A percentile compares a stretch with the other conserved stretches of the same genome.
phyloP scores from a whole-genome alignment of 1,140 invertebrate genomes.

The Daktulosphaira vitifoliae region DNA sequence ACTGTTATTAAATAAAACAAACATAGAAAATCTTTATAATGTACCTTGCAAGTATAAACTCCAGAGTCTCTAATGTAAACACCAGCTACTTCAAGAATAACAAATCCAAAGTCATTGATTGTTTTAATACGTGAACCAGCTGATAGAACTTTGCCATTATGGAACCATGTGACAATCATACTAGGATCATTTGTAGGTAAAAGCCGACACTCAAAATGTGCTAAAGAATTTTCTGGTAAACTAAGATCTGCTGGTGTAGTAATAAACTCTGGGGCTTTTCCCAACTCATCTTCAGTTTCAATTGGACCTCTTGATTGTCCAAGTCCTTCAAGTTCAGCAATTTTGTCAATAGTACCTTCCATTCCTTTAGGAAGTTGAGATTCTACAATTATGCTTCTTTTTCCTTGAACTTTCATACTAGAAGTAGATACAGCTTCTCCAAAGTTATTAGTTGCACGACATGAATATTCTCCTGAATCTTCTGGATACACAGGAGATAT shows the following conservation, averaged over 20 bases:
- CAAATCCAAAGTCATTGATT: conserved; percentile 88
- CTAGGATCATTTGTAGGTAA: conserved; percentile 84
- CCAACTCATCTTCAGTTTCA: conserved; percentile 68
- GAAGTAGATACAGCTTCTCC: conserved; percentile 90
- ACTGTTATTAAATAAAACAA: too few species aligned
- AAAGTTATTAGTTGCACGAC: conserved; percentile 78
- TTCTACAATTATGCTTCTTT: conserved; percentile 82
- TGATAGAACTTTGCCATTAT: conserved; percentile 83
- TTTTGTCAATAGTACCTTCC: conserved; percentile 86
- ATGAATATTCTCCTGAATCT: conserved; percentile 88
- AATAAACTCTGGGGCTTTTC: conserved; percentile 85
- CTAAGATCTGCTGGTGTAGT: conserved; percentile 76
- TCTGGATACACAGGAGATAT: conserved; percentile 91
- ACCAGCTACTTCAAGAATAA: conserved; percentile 81
- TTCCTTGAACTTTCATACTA: conserved; percentile 80
- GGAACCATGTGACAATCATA: conserved; percentile 93
- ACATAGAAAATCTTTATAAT: too few species aligned
- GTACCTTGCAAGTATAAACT: conserved; percentile 75
- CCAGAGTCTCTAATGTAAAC: conserved; percentile 82
- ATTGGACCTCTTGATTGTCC: conserved; percentile 54
- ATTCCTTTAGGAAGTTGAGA: conserved; percentile 86
- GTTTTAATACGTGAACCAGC: conserved; percentile 82
- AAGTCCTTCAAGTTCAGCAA: conserved; percentile 83
- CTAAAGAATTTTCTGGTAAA: conserved; percentile 78
- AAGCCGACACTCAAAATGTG: conserved; percentile 85